Percentiles rank a stretch among this genome's conserved stretches.
These are phyloP conservation scores for Condylura cristata DNA, from an alignment of 2,113 vertebrate genomes.

Conservation along the genomic window DNA sequence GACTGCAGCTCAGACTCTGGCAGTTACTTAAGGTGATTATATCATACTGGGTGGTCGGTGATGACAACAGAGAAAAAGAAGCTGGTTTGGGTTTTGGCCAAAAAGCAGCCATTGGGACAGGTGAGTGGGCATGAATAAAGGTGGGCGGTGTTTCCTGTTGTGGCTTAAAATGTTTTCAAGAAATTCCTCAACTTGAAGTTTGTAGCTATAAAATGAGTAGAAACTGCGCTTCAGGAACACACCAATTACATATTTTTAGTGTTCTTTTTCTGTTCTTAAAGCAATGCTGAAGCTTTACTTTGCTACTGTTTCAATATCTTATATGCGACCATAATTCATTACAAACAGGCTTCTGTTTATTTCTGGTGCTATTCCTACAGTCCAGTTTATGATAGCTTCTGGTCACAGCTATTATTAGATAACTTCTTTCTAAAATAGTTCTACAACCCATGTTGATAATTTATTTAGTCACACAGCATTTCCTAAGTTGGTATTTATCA, in stretches of 20 bases:
- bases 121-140: no score
- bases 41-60: not conserved
- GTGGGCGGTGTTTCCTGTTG: not conserved
- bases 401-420: not conserved
- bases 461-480: not conserved
- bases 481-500: not conserved
- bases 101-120: not conserved
- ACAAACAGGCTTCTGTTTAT: not conserved
- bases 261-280: not conserved
- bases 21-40: not conserved
- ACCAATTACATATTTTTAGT: not conserved
- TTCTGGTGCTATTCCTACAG: not conserved
- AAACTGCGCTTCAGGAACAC: not conserved
- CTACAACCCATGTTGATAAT: not conserved
- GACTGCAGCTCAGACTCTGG: not conserved
- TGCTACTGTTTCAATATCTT: not conserved
- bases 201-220: not conserved
- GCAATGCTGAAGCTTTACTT: not conserved
- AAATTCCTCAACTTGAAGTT: not conserved
- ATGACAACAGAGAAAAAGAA: not conserved
- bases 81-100: not conserved
- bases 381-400: not conserved
- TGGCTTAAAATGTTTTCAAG: not conserved
- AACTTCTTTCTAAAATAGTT: constrained; percentile 21
- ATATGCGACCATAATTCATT: not conserved